Conservation (phyloP, 1,140 invertebrate genomes). For the Tenebrio molitor region DNA sequence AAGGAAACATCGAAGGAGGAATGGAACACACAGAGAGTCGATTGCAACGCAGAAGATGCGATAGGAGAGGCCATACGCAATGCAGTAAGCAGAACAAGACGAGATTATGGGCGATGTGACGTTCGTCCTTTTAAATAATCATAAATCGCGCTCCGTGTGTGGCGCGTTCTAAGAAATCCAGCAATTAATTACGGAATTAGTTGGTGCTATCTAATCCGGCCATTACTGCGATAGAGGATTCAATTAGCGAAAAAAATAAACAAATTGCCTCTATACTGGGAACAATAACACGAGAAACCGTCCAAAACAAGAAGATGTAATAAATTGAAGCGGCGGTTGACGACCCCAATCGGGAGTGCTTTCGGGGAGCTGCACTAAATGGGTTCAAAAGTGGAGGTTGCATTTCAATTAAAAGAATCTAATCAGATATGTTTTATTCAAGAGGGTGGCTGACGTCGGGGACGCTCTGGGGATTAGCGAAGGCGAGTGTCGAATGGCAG, state of each 20-base stretch:
- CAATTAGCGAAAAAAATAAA: conserved; percentile 40
- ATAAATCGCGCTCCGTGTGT: conserved; percentile 32
- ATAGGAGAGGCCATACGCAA: conserved; percentile 14
- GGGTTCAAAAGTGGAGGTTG: conserved; percentile 49
- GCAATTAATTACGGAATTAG: conserved; percentile 47
- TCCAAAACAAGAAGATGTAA: conserved; percentile 2
- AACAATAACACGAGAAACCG: conserved; percentile 7
- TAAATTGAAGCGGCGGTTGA: conserved; percentile 17
- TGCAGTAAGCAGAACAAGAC: neutral
- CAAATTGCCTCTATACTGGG: conserved; percentile 10
- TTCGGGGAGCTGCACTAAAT: conserved; percentile 11
- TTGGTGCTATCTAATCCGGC: conserved; percentile 35
- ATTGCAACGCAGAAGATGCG: conserved; percentile 5
- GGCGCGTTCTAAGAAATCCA: conserved; percentile 36
- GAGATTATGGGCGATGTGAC: conserved; percentile 12
- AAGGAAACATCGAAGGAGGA: conserved; percentile 9
- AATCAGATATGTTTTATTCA: conserved; percentile 61
- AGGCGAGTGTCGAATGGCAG: conserved; percentile 54
- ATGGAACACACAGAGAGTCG: conserved; percentile 8
- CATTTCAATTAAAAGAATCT: conserved; percentile 60
- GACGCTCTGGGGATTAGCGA: conserved; percentile 46
- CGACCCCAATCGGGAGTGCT: neutral
- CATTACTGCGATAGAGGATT: conserved; percentile 23
- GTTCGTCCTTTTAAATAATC: conserved; percentile 7
- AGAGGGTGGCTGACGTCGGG: conserved; percentile 42